Conservation (phyloP, 2,888 invertebrate species). For the Copidosoma aretas region DNA sequence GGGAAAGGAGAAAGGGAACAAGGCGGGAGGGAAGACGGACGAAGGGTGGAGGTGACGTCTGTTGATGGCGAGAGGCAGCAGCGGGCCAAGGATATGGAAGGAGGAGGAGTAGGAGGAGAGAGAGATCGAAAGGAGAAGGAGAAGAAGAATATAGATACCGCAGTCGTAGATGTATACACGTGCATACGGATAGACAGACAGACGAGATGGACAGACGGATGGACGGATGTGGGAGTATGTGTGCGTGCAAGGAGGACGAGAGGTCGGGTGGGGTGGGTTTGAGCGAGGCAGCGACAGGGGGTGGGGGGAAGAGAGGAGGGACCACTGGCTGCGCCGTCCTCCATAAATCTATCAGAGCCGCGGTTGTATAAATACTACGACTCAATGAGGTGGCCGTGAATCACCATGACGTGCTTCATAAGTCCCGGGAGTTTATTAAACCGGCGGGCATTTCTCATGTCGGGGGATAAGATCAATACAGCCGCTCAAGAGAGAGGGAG, state of each 20-base stretch:
- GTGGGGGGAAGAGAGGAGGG: conserved; percentile 44
- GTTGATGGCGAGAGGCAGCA: conserved; percentile 27
- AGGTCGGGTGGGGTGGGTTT: too few relatives aligned
- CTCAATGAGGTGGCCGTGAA: conserved; percentile 64
- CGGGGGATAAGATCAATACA: conserved; percentile 64
- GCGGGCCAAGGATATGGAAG: conserved; percentile 1
- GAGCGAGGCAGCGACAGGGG: conserved; percentile 15
- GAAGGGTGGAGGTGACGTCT: conserved; percentile 38
- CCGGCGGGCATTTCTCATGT: conserved; percentile 64
- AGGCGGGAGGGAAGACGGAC: conserved; percentile 43
- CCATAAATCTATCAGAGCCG: conserved; percentile 63
- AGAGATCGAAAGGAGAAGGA: conserved; percentile 16
- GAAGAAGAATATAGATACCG: conserved; percentile 42
- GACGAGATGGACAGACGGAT: conserved; percentile 36
- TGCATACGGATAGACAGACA: conserved; percentile 32
- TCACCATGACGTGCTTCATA: conserved; percentile 64
- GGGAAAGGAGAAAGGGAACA: conserved; percentile 44
- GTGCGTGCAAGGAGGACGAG: conserved; percentile 31
- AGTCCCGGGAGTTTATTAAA: conserved; percentile 64
- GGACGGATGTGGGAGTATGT: conserved; percentile 40
- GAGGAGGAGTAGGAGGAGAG: conserved; percentile 38
- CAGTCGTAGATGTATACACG: conserved; percentile 29
- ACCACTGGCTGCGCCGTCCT: conserved; percentile 62
- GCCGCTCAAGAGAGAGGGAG: conserved; percentile 48
- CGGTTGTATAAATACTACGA: conserved; percentile 62